A percentile compares a stretch with the other conserved stretches of the same genome.
These are phyloP conservation scores for Drosophila testacea DNA, from an alignment of 2,888 invertebrate species.

Conservation along the genomic window DNA sequence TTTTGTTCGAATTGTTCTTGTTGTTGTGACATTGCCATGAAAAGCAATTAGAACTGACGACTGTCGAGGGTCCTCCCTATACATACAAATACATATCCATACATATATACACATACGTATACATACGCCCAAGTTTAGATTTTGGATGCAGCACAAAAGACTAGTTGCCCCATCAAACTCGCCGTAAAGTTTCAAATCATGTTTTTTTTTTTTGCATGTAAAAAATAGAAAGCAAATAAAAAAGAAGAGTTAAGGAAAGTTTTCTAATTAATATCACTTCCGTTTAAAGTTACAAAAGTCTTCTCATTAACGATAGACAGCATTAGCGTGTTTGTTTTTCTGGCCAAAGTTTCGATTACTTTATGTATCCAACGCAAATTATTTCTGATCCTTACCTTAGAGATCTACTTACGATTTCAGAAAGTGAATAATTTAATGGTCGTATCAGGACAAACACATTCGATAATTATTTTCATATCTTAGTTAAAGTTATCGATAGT, in stretches of 20 bases:
- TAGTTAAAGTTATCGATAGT: no score
- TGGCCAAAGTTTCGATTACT: constrained; percentile 24
- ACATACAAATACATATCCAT: neutral
- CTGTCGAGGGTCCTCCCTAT: constrained; percentile 28
- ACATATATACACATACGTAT: neutral
- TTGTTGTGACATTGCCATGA: constrained; percentile 61
- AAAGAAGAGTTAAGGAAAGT: constrained; percentile 37
- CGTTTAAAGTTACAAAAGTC: constrained; percentile 39
- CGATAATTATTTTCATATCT: no score
- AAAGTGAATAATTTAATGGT: no score
- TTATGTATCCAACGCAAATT: neutral
- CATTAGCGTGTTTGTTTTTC: constrained; percentile 7
- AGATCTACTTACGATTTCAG: no score
- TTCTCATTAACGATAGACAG: constrained; percentile 13
- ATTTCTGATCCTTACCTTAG: no score
- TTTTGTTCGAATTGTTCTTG: constrained; percentile 42
- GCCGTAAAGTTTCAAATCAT: constrained; percentile 31
- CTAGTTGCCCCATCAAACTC: constrained; percentile 27
- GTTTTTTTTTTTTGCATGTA: constrained; percentile 2
- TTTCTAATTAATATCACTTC: constrained; percentile 59
- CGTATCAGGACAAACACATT: no score
- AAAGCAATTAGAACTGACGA: constrained; percentile 60
- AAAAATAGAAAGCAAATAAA: neutral
- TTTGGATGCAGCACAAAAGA: constrained; percentile 1
- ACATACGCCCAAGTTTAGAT: neutral